Evolutionary conservation across 2,113 vertebrate species (phyloP).

Genomic region (Gracilinanus agilis): DNA sequence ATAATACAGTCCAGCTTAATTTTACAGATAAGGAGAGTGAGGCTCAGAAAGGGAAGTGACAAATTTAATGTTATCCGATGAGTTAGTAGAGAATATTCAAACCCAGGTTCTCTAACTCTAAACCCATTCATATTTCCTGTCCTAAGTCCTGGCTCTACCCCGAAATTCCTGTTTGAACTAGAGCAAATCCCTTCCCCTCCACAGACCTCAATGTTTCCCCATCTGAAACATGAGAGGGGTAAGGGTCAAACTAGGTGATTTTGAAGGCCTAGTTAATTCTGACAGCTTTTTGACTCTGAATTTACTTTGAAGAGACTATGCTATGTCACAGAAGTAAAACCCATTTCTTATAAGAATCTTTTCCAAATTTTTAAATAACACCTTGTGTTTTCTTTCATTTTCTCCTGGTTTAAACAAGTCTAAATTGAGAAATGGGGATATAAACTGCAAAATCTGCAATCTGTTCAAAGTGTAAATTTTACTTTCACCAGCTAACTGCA

Average conservation of each 20-base stretch:
- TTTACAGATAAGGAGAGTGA: not conserved
- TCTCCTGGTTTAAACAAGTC: slow-evolving; percentile 25
- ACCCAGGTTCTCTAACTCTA: not conserved
- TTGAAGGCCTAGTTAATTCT: slow-evolving; percentile 22
- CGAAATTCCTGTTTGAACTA: not conserved
- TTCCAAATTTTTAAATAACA: slow-evolving; percentile 54
- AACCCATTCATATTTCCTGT: not conserved
- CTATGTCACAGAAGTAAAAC: slow-evolving; percentile 47
- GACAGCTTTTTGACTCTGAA: slow-evolving; percentile 43
- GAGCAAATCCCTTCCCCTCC: not conserved
- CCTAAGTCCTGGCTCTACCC: not conserved
- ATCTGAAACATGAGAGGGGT: not conserved
- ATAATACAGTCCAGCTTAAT: not conserved
- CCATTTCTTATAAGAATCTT: slow-evolving; percentile 54
- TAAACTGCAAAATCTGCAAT: slow-evolving; percentile 36
- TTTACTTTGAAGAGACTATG: slow-evolving; percentile 67
- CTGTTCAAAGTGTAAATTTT: slow-evolving; percentile 38
- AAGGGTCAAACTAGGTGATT: slow-evolving; percentile 43
- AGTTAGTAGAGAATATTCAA: not conserved
- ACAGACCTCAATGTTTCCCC: not conserved
- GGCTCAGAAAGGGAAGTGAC: not conserved
- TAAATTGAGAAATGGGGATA: slow-evolving; percentile 27
- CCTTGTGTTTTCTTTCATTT: not conserved
- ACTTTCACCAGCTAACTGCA: not conserved
- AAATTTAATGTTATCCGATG: not conserved